Conservation (phyloP, 2,113 vertebrate species). For the Gymnogyps californianus region DNA sequence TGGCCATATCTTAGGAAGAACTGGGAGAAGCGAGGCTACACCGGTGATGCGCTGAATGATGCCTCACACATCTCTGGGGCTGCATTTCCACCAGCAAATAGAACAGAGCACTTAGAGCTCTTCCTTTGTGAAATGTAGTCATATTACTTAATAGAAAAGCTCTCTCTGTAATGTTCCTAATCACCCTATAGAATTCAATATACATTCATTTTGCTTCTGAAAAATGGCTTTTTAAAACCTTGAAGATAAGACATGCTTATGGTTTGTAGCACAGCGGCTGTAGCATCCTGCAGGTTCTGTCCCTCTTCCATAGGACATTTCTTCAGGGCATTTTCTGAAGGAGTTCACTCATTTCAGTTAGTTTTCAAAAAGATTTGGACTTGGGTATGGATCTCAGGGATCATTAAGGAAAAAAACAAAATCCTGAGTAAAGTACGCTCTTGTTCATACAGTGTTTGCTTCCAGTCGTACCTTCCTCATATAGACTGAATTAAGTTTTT, state of each 20-base stretch:
- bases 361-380: neutral
- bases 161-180: neutral
- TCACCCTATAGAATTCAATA: neutral
- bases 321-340: neutral
- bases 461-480: neutral
- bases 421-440: neutral
- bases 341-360: neutral
- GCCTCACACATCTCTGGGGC: neutral
- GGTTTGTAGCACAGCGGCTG: neutral
- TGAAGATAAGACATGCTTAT: neutral
- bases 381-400: no score
- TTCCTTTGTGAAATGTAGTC: neutral
- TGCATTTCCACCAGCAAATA: neutral
- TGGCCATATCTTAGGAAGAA: neutral
- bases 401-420: neutral
- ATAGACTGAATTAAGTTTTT: neutral
- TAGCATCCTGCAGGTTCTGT: neutral
- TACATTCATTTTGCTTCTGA: neutral
- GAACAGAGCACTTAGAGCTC: neutral
- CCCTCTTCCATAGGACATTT: neutral
- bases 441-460: neutral
- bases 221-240: neutral
- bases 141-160: neutral
- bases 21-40: neutral
- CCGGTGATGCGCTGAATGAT: rapidly evolving